A percentile compares a stretch with the other conserved stretches of the same genome.
Conservation (phyloP, 1,140 invertebrate genomes). For the Lepidurus couesii region DNA sequence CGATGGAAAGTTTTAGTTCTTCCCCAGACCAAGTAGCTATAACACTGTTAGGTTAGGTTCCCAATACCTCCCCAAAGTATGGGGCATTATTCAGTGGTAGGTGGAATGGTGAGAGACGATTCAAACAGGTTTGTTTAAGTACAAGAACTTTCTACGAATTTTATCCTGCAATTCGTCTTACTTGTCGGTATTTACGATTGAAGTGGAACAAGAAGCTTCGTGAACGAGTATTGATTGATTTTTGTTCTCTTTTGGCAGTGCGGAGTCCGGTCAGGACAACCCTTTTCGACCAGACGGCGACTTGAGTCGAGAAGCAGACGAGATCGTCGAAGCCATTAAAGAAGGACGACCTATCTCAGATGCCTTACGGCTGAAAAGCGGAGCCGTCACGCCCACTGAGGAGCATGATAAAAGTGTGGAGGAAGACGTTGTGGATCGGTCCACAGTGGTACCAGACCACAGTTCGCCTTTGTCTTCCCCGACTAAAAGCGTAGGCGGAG, state of each 20-base stretch:
- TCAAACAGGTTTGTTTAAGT: slow-evolving; percentile 4
- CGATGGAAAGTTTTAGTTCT: neutral
- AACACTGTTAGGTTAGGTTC: neutral
- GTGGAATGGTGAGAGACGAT: neutral
- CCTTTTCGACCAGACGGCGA: slow-evolving; percentile 94
- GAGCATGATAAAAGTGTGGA: slow-evolving; percentile 22
- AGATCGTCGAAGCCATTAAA: slow-evolving; percentile 90
- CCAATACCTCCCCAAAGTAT: neutral
- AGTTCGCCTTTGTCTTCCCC: slow-evolving; percentile 28
- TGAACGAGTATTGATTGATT: neutral
- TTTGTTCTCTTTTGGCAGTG: slow-evolving; percentile 57
- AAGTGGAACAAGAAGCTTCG: neutral
- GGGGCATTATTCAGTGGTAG: slow-evolving; percentile 1
- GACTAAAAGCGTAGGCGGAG: slow-evolving; percentile 35
- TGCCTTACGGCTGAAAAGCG: slow-evolving; percentile 44
- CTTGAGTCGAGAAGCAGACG: slow-evolving; percentile 87
- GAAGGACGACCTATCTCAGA: slow-evolving; percentile 77
- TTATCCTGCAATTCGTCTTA: neutral
- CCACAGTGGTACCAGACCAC: slow-evolving; percentile 25
- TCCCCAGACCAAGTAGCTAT: neutral
- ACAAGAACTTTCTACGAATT: neutral
- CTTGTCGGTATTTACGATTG: too few species aligned
- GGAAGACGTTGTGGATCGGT: slow-evolving; percentile 24
- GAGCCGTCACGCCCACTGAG: slow-evolving; percentile 32
- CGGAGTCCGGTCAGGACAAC: slow-evolving; percentile 93